phyloP scores from a whole-genome alignment of 92 coral and sea anemone species.

The Phymanthus crucifer region DNA sequence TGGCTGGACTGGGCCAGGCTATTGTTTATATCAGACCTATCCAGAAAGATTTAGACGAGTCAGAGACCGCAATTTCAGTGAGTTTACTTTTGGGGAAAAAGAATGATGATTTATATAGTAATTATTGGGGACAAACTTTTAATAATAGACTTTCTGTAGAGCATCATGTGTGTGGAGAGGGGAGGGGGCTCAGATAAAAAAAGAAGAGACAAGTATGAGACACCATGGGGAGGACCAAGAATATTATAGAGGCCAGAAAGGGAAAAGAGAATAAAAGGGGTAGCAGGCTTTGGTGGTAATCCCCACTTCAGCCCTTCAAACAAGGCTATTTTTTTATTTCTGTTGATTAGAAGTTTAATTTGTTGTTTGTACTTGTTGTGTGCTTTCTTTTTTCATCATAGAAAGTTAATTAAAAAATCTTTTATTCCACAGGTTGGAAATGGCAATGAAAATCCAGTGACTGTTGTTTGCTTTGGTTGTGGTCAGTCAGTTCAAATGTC shows the following conservation, averaged over 20 bases:
- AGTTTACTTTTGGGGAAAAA: neutral
- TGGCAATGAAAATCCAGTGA: constrained; percentile 3
- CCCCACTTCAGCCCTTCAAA: too few relatives aligned
- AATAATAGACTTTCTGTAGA: too few relatives aligned
- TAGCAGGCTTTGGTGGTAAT: too few relatives aligned
- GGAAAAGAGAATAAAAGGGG: too few relatives aligned
- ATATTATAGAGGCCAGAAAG: too few relatives aligned
- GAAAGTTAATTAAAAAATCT: neutral
- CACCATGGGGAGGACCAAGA: too few relatives aligned
- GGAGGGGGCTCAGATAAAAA: too few relatives aligned
- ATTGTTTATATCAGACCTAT: neutral
- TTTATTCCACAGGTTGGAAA: neutral
- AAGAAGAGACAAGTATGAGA: too few relatives aligned
- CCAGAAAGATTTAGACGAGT: neutral
- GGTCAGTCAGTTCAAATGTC: constrained; percentile 12
- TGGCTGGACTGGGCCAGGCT: constrained; percentile 9
- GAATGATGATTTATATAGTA: neutral
- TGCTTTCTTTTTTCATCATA: neutral
- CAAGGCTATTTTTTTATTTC: too few relatives aligned
- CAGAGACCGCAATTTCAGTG: neutral
- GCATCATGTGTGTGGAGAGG: too few relatives aligned
- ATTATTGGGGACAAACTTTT: too few relatives aligned
- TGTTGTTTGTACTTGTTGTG: neutral
- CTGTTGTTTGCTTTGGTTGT: constrained; percentile 12
- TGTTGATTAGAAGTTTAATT: neutral